Evolutionary conservation across 2,797 vertebrate genomes (phyloP).

Genomic region (Octomys mimax): DNA sequence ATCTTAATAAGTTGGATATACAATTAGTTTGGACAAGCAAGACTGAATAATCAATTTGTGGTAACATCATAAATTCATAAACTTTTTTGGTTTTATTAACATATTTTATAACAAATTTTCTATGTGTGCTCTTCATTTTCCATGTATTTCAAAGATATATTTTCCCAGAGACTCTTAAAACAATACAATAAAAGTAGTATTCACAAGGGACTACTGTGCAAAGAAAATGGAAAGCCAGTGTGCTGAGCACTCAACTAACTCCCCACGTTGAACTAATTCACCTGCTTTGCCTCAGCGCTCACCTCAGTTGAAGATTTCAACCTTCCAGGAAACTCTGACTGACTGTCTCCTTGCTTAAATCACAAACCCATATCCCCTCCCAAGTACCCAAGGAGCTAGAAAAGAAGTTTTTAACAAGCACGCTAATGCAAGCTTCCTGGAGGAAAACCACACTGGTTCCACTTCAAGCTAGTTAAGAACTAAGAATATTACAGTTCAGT

Average conservation of each 20-base stretch:
- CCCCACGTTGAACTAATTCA: background rate
- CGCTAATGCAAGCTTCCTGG: background rate
- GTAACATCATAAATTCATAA: background rate
- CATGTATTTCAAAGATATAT: slow-evolving; percentile 20
- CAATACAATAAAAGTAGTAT: background rate
- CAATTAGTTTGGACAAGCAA: slow-evolving; percentile 9
- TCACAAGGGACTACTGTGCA: background rate
- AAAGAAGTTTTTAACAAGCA: slow-evolving; percentile 28
- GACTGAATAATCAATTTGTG: background rate
- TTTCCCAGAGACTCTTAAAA: slow-evolving; percentile 47
- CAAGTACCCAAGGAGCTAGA: background rate
- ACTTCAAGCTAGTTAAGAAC: background rate
- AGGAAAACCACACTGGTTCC: background rate
- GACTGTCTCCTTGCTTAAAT: background rate
- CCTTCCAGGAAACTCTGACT: background rate
- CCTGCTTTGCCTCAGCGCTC: background rate
- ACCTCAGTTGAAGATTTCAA: background rate
- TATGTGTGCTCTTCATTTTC: slow-evolving; percentile 33
- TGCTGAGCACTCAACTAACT: background rate
- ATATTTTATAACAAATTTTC: slow-evolving; percentile 1
- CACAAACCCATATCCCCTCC: background rate
- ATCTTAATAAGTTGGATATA: background rate
- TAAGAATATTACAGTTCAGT: background rate
- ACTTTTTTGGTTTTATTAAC: background rate
- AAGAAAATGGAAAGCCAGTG: background rate